Percentiles rank a stretch among this genome's conserved stretches.
Conservation (phyloP, 1,140 invertebrate species). For the Linepithema humile region DNA sequence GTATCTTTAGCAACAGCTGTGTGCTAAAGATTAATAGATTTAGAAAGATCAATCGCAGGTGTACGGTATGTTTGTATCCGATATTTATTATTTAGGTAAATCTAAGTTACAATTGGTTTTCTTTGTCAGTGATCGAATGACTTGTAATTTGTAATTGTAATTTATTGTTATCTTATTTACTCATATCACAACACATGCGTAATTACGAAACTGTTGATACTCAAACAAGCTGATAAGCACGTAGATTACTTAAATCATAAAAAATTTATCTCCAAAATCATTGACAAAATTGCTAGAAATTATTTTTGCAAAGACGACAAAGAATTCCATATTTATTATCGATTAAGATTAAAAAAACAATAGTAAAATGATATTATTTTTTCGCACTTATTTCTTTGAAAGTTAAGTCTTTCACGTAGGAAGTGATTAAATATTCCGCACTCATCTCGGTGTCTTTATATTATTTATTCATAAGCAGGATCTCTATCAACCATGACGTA, state of each 20-base stretch:
- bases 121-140: too few relatives aligned
- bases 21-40: too few relatives aligned
- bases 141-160: too few relatives aligned
- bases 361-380: slow-evolving; percentile 1
- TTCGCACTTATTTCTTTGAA: not conserved
- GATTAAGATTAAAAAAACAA: too few relatives aligned
- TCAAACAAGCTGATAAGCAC: slow-evolving; percentile 15
- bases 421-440: slow-evolving; percentile 25
- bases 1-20: too few relatives aligned
- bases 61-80: too few relatives aligned
- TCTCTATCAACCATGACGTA: slow-evolving; percentile 55
- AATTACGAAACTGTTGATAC: slow-evolving; percentile 2
- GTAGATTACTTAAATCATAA: not conserved
- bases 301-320: not conserved
- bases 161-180: slow-evolving; percentile 26
- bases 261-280: too few relatives aligned
- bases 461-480: slow-evolving; percentile 48
- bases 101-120: too few relatives aligned
- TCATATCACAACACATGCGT: slow-evolving; percentile 1
- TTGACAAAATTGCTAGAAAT: not conserved
- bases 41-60: too few relatives aligned
- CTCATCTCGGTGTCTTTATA: slow-evolving; percentile 24
- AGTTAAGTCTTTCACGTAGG: not conserved
- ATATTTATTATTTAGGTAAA: too few relatives aligned
- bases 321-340: too few relatives aligned